Evolutionary conservation across 92 coral and sea anemone species (phyloP).

Genomic region (Palythoa grandis): DNA sequence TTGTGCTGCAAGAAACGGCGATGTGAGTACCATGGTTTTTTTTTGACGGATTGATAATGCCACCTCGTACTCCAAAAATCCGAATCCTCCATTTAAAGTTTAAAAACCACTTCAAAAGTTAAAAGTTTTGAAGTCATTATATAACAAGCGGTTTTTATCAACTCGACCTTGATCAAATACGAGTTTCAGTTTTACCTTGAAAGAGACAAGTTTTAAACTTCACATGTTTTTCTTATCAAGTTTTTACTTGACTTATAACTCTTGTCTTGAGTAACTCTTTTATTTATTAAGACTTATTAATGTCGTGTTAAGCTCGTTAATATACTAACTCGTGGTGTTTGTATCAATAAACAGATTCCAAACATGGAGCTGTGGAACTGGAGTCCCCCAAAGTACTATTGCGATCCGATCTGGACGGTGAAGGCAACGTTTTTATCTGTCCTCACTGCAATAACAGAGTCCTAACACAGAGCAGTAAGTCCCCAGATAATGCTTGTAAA

Average conservation of each 20-base stretch:
- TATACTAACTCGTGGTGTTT: not conserved
- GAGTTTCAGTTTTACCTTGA: too few relatives aligned
- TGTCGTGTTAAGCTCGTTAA: not conserved
- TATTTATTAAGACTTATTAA: not conserved
- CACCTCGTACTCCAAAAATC: not conserved
- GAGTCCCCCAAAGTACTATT: constrained; percentile 15
- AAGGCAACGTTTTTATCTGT: constrained; percentile 58
- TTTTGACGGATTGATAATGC: not conserved
- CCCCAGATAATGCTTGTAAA: not conserved
- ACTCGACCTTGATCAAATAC: too few relatives aligned
- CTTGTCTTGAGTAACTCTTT: not conserved
- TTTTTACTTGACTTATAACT: not conserved
- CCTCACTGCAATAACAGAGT: constrained; percentile 69
- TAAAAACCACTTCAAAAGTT: too few relatives aligned
- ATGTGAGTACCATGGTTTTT: constrained; percentile 19
- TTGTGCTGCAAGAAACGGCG: constrained; percentile 54
- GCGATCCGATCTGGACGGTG: constrained; percentile 35
- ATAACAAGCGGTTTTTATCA: too few relatives aligned
- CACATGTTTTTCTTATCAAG: not conserved
- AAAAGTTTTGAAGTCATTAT: too few relatives aligned
- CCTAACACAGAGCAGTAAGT: constrained; percentile 60
- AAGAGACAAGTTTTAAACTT: not conserved
- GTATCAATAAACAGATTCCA: constrained; percentile 39
- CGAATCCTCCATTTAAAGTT: not conserved
- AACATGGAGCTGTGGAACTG: constrained; percentile 45